phyloP scores from a whole-genome alignment of 1,140 invertebrate species.

The Drosophila melanica region DNA sequence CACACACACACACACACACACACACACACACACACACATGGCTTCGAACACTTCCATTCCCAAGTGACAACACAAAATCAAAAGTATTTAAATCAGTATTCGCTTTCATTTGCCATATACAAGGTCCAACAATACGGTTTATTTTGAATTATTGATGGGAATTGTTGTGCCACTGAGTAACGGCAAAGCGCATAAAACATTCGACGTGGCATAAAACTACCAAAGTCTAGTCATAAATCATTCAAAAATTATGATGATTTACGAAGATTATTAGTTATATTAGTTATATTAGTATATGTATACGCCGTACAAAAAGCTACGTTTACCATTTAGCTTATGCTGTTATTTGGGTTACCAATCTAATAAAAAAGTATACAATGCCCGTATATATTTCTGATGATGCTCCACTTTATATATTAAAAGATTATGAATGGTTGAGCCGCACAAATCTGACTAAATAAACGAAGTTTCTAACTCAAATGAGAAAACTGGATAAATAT shows the following conservation, averaged over 20 bases:
- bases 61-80: constrained; percentile 16
- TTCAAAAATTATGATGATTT: constrained; percentile 66
- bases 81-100: constrained; percentile 27
- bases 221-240: constrained; percentile 69
- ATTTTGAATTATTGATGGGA: constrained; percentile 78
- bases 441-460: background rate
- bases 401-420: background rate
- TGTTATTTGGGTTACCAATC: constrained; percentile 38
- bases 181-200: constrained; percentile 20
- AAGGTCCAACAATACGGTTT: constrained; percentile 31
- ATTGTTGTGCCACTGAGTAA: constrained; percentile 71
- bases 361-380: constrained; percentile 53
- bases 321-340: constrained; percentile 11
- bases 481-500: too few relatives aligned
- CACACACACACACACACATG: constrained; percentile 13
- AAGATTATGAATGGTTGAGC: background rate
- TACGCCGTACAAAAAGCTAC: background rate
- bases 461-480: too few relatives aligned
- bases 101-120: constrained; percentile 14
- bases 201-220: constrained; percentile 10
- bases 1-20: constrained; percentile 17
- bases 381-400: background rate
- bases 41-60: constrained; percentile 6
- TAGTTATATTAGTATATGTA: too few relatives aligned
- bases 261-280: constrained; percentile 40